These are phyloP conservation scores for Exaiptasia diaphana DNA, from an alignment of 64 coral and sea anemone species.

Conservation along the genomic window DNA sequence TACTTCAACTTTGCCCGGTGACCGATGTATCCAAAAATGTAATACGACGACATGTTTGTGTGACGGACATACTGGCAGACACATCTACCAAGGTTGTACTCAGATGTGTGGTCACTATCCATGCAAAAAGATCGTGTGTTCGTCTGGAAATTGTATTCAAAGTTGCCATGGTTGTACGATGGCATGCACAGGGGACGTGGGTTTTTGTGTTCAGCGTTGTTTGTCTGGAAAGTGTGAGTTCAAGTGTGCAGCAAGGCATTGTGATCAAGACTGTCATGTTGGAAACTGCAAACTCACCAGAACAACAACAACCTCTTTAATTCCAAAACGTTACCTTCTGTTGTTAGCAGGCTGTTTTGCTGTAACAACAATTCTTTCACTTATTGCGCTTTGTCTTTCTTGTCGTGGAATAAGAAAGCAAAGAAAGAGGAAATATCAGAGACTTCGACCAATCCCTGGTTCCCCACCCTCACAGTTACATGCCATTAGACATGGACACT, in stretches of 20 bases:
- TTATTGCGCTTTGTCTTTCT: neutral
- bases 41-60: conserved; percentile 58
- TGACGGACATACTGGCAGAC: neutral
- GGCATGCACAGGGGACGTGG: conserved; percentile 53
- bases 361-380: neutral
- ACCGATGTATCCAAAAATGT: conserved; percentile 51
- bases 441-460: neutral
- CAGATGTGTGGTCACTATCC: conserved; percentile 40
- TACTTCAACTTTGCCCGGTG: too few relatives aligned
- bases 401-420: neutral
- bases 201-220: conserved; percentile 73
- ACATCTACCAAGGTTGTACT: conserved; percentile 39
- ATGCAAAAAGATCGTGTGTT: conserved; percentile 52
- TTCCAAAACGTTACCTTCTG: conserved; percentile 43
- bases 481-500: neutral
- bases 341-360: conserved; percentile 66
- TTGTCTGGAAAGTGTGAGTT: conserved; percentile 65
- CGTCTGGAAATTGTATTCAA: conserved; percentile 61
- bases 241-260: conserved; percentile 48
- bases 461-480: neutral
- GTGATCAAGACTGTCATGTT: conserved; percentile 5
- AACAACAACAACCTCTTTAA: neutral
- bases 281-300: conserved; percentile 24
- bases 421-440: neutral
- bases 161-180: conserved; percentile 75